phyloP scores from a whole-genome alignment of 1,140 invertebrate genomes.

The Lordiphosa stackelbergi region DNA sequence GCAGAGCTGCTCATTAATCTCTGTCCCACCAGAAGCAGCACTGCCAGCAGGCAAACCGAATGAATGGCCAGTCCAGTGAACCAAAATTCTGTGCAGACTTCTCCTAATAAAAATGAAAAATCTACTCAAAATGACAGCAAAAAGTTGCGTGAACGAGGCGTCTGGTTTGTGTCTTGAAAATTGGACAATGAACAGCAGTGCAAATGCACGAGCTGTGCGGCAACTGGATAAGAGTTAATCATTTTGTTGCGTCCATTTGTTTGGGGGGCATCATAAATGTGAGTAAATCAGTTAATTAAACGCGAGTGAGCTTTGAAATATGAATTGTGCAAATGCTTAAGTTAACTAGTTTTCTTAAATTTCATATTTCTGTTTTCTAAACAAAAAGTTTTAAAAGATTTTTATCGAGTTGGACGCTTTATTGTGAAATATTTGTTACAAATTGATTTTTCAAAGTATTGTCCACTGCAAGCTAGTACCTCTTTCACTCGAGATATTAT shows the following conservation, averaged over 20 bases:
- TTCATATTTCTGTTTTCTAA: too few species aligned
- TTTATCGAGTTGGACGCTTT: too few species aligned
- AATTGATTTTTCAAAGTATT: too few species aligned
- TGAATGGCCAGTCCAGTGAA: slow-evolving; percentile 51
- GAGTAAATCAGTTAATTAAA: slow-evolving; percentile 22
- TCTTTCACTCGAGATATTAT: too few species aligned
- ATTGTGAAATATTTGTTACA: too few species aligned
- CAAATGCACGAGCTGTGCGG: slow-evolving; percentile 1
- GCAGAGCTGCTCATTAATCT: slow-evolving; percentile 69
- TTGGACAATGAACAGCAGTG: slow-evolving; percentile 19
- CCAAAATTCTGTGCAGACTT: slow-evolving; percentile 36
- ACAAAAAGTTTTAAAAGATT: too few species aligned
- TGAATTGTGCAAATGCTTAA: neutral
- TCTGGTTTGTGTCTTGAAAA: slow-evolving; percentile 39
- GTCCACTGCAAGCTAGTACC: too few species aligned
- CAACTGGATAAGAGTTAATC: slow-evolving; percentile 52
- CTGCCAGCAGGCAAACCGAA: slow-evolving; percentile 29
- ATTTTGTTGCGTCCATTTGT: slow-evolving; percentile 63
- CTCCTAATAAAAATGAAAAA: slow-evolving; percentile 62
- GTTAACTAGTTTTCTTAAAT: too few species aligned
- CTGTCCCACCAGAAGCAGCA: slow-evolving; percentile 42
- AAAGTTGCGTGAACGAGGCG: slow-evolving; percentile 56
- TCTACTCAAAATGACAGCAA: slow-evolving; percentile 68
- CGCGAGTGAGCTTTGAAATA: neutral
- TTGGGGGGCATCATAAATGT: slow-evolving; percentile 54